Base-by-base conservation (phyloP, 2,113 vertebrate species). In the Clarias gariepinus region DNA sequence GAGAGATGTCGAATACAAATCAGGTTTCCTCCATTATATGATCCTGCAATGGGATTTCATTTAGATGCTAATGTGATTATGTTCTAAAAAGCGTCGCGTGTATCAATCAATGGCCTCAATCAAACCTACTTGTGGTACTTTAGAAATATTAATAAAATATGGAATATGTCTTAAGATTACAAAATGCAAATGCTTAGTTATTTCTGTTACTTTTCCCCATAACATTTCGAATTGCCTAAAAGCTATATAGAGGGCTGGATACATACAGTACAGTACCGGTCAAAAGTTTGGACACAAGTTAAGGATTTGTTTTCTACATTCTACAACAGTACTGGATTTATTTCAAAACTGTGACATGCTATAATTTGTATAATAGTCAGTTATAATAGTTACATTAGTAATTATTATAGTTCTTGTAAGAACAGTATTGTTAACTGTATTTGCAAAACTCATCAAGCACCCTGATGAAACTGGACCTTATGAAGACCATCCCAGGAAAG, bases 61-160 rank as follows among this genome's bases (percentile, higher is more conserved):
- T 90, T 88, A 87, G 84, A 90, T 90, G 89, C 81, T 88, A 90
- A 88, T 90, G 87, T 86, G 87, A 88, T 88, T 81, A 85, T 87
- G 57, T 69, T 60, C 74, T 69, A 84, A 30, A 88, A 90, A 88
- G 69, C n/a, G 57, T 77, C 76, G 3, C 84, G 52, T 66, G 87
- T 68, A 86, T 88, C 85, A 86, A 88, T 86, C 84, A 90, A 58
- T 73, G 33, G 53, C 18, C 60, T 88, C 84, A 86, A 86, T 90
- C 89, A 90, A 88, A 84, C 63, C 74, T 68, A 23, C 61, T 21
- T 57, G 74, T 41, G 30, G 33, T 55, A 71, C 36, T 86, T 79
- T 82, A 52, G 23, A 81, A 86, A 81, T 79, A 52, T 33, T 88
- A 52, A 88, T 81, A 86, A 89, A 85, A 85, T 76, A 60, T 82